Evolutionary conservation across 64 coral and sea anemone genomes (phyloP), one percentile per base, ranked within the genome.

Genomic region (Stichodactyla mertensii): DNA sequence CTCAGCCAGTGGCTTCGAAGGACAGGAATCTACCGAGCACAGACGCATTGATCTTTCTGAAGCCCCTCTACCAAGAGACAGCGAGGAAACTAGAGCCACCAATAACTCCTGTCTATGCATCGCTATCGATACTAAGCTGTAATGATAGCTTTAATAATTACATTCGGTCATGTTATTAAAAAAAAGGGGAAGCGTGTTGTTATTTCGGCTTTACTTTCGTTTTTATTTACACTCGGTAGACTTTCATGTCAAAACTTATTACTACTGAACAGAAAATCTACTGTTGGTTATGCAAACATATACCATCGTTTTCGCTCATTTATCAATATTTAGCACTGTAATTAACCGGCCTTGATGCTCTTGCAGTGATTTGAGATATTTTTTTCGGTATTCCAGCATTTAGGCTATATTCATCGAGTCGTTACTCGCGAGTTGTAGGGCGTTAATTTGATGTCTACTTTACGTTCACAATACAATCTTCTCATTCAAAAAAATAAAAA

Each of bases 361-460:
- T 74, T 74, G 69, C 69, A 74, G 69, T 74, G 69, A 74, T 74
- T 74, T 31, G n/a, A 31, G 24, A 74, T 31, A 27, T 74, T 74
- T 10, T 74, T 31, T 10, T 10, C 69, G 24, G 24, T 10, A 23
- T 31, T 10, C 27, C 24, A 31, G 24, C 2, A 10, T 66, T 59
- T 8, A 45, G 36, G 36, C 36, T 45, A 45, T 45, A 45, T 45
- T 45, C 3, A 45, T 4, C 11, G 8, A 74, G 24, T 74, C 69
- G 69, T 9, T 58, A 11, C 56, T 58, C 36, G 36, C 36, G 1
- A 45, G 36, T 45, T 45, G 36, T 45, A 2, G 36, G 36, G 36
- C 36, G 36, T 45, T 45, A 45, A 45, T 45, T 45, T 45, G 36
- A 61, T 61, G 59, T 15, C 11, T 61, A 15, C 59, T 45, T 45